Base-by-base conservation (phyloP, 2,113 vertebrate species). In the Myxocyprinus asiaticus region DNA sequence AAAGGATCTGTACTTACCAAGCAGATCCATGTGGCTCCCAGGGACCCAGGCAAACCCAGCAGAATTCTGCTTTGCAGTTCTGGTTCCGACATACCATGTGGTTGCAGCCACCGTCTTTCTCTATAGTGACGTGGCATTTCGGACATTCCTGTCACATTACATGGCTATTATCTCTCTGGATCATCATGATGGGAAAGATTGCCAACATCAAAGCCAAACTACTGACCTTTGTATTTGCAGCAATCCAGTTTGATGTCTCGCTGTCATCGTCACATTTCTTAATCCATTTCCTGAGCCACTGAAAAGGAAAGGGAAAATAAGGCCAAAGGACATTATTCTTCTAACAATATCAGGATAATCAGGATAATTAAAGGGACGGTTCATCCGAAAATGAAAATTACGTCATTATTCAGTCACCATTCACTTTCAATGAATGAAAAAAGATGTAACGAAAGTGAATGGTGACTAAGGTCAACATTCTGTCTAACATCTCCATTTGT, bases 31-130 rank as follows among this genome's bases (percentile, higher is more conserved):
- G 98, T 10, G 98, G 98, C 86, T 99, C 98, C 98, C 98, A 99
- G 74, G 98, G 97, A 70, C 98, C 98, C 90, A 99, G 93, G 89
- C 98, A 99, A 84, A 99, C 98, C 97, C 98, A 99, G 91, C 98
- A 99, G 92, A 99, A 99, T 90, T 99, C 98, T 3, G 98, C 98
- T 95, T 99, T 99, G 94, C 98, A 99, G 90, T 98, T 99, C 94
- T 99, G 98, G 93, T 99, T 99, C 89, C 97, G 96, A 94, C 98
- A 99, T 81, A 99, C 98, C 98, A 99, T 99, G 93, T 99, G 98
- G 91, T 99, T 99, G 91, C 98, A 99, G 91, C 98, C 98, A 10
- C 98, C 98, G 10, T 99, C 97, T 92, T 99, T 99, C 89, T 99
- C 98, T 72, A 99, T 99, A 89, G 98, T 99, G 89, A 99, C 97